A percentile compares a stretch with the other conserved stretches of the same genome.
Evolutionary conservation across 2,888 invertebrate genomes (phyloP).

Genomic region (Druceiella hillmani): DNA sequence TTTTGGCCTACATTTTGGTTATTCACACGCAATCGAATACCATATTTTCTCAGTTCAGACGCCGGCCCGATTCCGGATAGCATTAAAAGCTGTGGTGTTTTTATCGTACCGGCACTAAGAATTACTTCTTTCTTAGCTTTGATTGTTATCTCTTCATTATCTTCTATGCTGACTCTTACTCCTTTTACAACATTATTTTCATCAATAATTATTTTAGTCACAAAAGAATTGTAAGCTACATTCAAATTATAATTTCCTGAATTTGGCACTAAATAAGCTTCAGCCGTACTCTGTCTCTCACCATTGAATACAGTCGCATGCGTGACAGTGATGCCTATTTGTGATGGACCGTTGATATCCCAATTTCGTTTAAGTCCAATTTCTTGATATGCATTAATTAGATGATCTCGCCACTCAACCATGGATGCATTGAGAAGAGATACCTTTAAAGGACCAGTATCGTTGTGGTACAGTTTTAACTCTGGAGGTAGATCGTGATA

Average conservation of each 20-base stretch:
- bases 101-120: slow-evolving; percentile 73
- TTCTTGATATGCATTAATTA: too few relatives aligned
- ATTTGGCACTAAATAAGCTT: slow-evolving; percentile 66
- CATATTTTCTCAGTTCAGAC: slow-evolving; percentile 51
- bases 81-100: slow-evolving; percentile 77
- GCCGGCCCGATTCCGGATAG: slow-evolving; percentile 66
- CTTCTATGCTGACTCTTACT: slow-evolving; percentile 63
- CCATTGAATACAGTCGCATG: slow-evolving; percentile 63
- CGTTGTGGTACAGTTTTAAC: too few relatives aligned
- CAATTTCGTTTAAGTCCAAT: too few relatives aligned
- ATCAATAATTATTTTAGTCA: slow-evolving; percentile 60
- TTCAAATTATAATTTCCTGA: slow-evolving; percentile 62
- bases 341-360: slow-evolving; percentile 63
- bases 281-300: slow-evolving; percentile 67
- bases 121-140: slow-evolving; percentile 71
- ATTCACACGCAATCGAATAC: slow-evolving; percentile 60
- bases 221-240: slow-evolving; percentile 63
- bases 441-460: too few relatives aligned
- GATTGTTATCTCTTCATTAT: slow-evolving; percentile 52
- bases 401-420: too few relatives aligned
- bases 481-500: too few relatives aligned
- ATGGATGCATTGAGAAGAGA: too few relatives aligned
- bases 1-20: slow-evolving; percentile 62
- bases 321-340: slow-evolving; percentile 62
- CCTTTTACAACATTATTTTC: slow-evolving; percentile 58